phyloP scores from a whole-genome alignment of 2,797 vertebrate species.

The Brachyalestes nurse region DNA sequence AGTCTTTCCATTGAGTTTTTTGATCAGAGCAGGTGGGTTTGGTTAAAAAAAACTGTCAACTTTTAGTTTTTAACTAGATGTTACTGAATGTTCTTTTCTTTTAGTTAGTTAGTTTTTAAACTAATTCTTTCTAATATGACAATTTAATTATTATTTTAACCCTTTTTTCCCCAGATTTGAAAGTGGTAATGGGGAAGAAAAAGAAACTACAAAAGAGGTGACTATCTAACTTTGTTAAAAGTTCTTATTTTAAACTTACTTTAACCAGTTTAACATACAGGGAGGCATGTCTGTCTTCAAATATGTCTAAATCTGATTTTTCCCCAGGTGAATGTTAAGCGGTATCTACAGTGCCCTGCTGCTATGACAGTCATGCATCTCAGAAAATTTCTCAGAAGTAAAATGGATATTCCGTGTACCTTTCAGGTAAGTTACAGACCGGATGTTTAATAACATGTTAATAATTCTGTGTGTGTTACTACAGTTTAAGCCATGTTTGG shows the following conservation, averaged over 20 bases:
- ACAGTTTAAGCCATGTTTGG: too few relatives aligned
- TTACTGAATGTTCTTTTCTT: background rate
- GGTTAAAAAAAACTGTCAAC: background rate
- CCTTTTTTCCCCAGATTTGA: constrained; percentile 73
- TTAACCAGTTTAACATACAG: background rate
- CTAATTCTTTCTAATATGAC: background rate
- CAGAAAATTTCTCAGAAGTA: constrained; percentile 97
- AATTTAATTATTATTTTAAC: background rate
- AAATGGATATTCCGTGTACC: constrained; percentile 98
- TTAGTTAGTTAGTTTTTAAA: background rate
- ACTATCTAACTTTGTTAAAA: constrained; percentile 56
- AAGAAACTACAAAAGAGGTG: constrained; percentile 86
- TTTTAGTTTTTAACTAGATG: background rate
- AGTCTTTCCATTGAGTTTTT: constrained; percentile 99
- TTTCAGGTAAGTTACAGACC: constrained; percentile 84
- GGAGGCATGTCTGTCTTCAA: background rate
- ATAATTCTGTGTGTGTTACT: background rate
- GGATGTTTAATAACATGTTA: background rate
- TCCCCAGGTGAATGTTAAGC: constrained; percentile 90
- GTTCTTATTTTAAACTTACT: background rate
- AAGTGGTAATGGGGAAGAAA: constrained; percentile 80
- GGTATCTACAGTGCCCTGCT: constrained; percentile 96
- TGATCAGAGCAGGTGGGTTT: constrained; percentile 91
- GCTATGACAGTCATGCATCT: constrained; percentile 99
- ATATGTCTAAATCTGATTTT: background rate